Percentiles rank a stretch among this genome's conserved stretches.
Evolutionary conservation across 2,888 invertebrate genomes (phyloP).

Genomic region (Cantharis lateralis): DNA sequence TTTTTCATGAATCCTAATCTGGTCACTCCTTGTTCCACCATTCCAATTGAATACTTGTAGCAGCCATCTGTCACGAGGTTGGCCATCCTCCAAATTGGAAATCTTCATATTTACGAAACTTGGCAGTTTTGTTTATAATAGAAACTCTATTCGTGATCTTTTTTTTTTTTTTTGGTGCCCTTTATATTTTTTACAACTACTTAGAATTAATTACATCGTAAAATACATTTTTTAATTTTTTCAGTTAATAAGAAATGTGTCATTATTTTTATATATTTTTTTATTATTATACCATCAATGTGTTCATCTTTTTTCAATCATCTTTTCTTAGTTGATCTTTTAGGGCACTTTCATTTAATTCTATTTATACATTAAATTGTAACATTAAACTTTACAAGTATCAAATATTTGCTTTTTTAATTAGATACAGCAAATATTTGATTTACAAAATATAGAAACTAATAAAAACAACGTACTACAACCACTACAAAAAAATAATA

Average conservation of each 20-base stretch:
- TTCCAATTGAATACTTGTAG: no score
- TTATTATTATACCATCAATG: background rate
- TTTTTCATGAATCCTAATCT: no score
- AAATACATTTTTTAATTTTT: background rate
- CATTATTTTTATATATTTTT: background rate
- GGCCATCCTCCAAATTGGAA: background rate
- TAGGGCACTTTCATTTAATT: background rate
- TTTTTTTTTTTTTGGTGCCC: background rate
- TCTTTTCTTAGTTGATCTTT: slow-evolving; percentile 7
- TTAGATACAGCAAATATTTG: slow-evolving; percentile 4
- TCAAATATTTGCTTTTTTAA: slow-evolving; percentile 10
- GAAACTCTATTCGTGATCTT: background rate
- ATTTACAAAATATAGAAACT: background rate
- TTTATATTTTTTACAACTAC: slow-evolving; percentile 1
- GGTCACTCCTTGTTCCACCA: no score
- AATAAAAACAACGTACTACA: background rate
- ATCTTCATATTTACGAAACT: background rate
- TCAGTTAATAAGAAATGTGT: background rate
- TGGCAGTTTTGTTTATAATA: background rate
- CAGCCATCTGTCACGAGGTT: background rate
- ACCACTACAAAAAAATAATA: background rate
- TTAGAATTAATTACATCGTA: background rate
- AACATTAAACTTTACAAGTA: slow-evolving; percentile 25
- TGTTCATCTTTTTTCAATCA: background rate
- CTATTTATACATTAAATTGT: slow-evolving; percentile 2